Evolutionary conservation across 2,113 vertebrate species (phyloP).

Genomic region (Mesembrinibis cayennensis): DNA sequence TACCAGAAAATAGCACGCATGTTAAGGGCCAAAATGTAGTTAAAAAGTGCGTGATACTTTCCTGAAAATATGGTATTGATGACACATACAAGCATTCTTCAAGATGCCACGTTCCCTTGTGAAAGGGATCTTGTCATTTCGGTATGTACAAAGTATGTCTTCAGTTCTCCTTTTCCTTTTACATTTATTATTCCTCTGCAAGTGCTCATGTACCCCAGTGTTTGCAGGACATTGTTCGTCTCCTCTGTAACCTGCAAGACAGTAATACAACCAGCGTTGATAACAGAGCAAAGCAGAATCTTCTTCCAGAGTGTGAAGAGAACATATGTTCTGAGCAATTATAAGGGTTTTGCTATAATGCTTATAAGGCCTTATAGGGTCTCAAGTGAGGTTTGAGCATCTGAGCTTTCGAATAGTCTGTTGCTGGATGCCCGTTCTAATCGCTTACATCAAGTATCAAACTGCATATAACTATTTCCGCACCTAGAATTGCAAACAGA

Average conservation of each 20-base stretch:
- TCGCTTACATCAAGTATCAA: neutral
- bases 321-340: neutral
- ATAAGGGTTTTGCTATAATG: neutral
- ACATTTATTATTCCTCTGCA: slow-evolving; percentile 97
- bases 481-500: neutral
- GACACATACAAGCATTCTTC: slow-evolving; percentile 32
- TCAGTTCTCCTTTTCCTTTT: slow-evolving; percentile 96
- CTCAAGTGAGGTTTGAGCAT: neutral
- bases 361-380: neutral
- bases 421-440: neutral
- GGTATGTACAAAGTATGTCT: slow-evolving; percentile 95
- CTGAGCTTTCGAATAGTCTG: neutral
- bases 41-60: slow-evolving; percentile 67
- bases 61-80: slow-evolving; percentile 48
- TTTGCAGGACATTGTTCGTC: slow-evolving; percentile 85
- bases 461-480: neutral
- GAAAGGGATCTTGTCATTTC: slow-evolving; percentile 95
- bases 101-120: slow-evolving; percentile 83
- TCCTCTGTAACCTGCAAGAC: slow-evolving; percentile 88
- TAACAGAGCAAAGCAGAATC: neutral
- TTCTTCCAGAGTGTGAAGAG: neutral
- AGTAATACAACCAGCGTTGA: neutral
- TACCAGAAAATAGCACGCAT: slow-evolving; percentile 68
- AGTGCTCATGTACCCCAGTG: slow-evolving; percentile 91
- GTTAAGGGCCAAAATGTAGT: slow-evolving; percentile 58